Conservation (phyloP, 2,113 vertebrate species). For the Peromyscus polionotus region DNA sequence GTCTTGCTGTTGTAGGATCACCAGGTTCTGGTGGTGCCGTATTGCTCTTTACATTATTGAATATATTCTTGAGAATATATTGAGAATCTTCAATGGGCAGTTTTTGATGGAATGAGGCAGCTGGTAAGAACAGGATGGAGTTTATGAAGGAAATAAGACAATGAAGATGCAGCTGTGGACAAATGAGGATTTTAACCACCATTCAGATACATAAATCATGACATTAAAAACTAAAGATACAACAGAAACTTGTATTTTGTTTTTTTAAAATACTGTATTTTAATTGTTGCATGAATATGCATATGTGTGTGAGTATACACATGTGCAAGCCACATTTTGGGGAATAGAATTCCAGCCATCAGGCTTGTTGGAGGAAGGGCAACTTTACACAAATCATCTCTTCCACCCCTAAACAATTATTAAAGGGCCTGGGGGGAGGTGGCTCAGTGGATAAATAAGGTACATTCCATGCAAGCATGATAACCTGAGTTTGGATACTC, state of each 20-base stretch:
- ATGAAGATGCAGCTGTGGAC: fast-evolving
- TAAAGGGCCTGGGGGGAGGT: background rate
- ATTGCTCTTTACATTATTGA: too few relatives aligned
- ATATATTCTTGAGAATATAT: too few relatives aligned
- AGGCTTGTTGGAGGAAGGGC: background rate
- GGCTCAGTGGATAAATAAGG: background rate
- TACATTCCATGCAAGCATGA: background rate
- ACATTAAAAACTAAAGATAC: background rate
- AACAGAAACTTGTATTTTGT: background rate
- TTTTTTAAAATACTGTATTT: background rate
- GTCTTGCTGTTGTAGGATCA: too few relatives aligned
- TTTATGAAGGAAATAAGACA: background rate
- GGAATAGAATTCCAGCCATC: background rate
- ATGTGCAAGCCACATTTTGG: background rate
- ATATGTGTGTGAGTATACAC: background rate
- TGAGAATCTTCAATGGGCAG: background rate
- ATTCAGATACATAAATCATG: background rate
- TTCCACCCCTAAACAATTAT: background rate
- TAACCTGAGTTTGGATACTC: too few relatives aligned
- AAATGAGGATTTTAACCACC: background rate
- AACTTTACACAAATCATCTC: background rate
- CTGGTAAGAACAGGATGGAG: background rate
- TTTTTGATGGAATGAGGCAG: background rate
- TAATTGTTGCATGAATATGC: background rate
- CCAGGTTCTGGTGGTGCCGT: too few relatives aligned